These are phyloP conservation scores for Choristoneura fumiferana DNA, from an alignment of 1,140 invertebrate genomes.

Conservation along the genomic window DNA sequence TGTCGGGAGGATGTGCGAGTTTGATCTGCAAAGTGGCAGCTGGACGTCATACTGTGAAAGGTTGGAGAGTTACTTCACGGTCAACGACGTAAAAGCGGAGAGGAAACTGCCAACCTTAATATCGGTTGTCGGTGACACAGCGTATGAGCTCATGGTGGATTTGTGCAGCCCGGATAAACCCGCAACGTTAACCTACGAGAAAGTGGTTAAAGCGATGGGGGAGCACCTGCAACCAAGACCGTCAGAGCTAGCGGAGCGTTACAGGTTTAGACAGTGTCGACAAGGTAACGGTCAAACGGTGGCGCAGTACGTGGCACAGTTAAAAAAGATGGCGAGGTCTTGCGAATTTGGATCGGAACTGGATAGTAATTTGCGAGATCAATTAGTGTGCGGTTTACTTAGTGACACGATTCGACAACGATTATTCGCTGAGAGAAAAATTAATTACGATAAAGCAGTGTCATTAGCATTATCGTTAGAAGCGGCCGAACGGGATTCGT, in stretches of 20 bases:
- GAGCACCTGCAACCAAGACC: background rate
- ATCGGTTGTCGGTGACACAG: background rate
- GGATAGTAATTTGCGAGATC: background rate
- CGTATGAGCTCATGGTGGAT: slow-evolving; percentile 4
- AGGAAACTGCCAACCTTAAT: background rate
- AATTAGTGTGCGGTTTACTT: slow-evolving; percentile 9
- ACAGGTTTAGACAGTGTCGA: background rate
- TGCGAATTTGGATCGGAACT: background rate
- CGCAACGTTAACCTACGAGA: background rate
- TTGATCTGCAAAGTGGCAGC: background rate
- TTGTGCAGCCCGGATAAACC: background rate
- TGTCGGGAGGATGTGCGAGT: too few relatives aligned
- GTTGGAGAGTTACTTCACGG: slow-evolving; percentile 2
- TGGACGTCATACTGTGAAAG: slow-evolving; percentile 4
- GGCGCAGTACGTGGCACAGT: background rate
- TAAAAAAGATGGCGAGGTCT: background rate
- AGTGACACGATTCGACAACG: background rate
- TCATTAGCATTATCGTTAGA: background rate
- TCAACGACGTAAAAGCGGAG: background rate
- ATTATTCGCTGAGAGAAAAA: background rate
- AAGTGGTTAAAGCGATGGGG: background rate
- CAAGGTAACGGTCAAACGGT: background rate
- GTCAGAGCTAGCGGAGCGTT: background rate
- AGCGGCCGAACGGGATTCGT: slow-evolving; percentile 3
- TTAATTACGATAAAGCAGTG: background rate